Evolutionary conservation across 2,113 vertebrate genomes (phyloP).

Genomic region (Rana temporaria): DNA sequence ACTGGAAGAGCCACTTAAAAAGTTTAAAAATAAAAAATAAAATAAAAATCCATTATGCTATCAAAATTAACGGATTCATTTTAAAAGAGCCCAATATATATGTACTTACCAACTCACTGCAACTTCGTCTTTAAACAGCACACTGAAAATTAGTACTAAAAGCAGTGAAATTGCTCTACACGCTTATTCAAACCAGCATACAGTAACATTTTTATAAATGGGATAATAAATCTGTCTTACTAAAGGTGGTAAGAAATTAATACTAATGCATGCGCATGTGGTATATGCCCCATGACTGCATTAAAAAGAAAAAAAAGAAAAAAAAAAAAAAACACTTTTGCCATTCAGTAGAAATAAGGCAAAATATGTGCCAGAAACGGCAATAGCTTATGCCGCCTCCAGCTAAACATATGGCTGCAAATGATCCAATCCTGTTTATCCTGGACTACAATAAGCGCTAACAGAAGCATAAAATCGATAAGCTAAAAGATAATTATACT

Average conservation of each 20-base stretch:
- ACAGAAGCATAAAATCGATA: not conserved
- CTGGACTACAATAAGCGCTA: not conserved
- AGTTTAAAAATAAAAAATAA: slow-evolving; percentile 3
- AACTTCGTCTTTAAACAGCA: slow-evolving; percentile 77
- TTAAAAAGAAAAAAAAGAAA: no score
- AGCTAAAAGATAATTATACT: not conserved
- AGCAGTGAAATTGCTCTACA: slow-evolving; percentile 77
- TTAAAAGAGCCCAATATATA: slow-evolving; percentile 68
- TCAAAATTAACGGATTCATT: slow-evolving; percentile 59
- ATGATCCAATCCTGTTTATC: no score
- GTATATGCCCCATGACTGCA: no score
- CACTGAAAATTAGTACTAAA: slow-evolving; percentile 76
- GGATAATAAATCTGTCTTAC: not conserved
- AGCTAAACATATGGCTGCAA: no score
- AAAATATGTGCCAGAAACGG: no score
- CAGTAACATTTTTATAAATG: slow-evolving; percentile 59
- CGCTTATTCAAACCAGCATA: slow-evolving; percentile 79
- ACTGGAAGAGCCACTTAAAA: not conserved
- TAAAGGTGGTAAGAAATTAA: not conserved
- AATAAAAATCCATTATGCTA: slow-evolving; percentile 61
- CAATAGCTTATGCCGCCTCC: no score
- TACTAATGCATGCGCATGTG: slow-evolving; percentile 1
- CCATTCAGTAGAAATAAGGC: no score
- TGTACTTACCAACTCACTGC: slow-evolving; percentile 80
- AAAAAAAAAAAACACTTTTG: no score